Conservation (phyloP, 2,113 vertebrate species). For the Notothenia rossii region DNA sequence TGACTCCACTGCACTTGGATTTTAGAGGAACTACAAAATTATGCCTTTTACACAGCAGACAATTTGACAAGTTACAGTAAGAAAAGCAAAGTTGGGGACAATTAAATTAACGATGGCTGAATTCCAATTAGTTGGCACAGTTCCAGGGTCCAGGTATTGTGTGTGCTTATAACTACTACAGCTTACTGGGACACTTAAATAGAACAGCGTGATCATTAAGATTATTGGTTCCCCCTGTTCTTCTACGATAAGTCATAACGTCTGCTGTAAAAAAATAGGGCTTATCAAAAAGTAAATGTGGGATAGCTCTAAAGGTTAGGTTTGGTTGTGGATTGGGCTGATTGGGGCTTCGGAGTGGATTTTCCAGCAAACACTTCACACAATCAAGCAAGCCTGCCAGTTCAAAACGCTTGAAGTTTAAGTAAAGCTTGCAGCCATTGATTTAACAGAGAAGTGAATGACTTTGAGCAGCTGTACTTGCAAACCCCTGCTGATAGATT, state of each 20-base stretch:
- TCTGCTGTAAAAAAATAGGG: background rate
- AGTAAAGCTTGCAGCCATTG: slow-evolving; percentile 7
- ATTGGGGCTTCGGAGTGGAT: background rate
- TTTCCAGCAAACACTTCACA: background rate
- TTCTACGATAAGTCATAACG: background rate
- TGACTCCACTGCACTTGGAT: background rate
- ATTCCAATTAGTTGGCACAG: background rate
- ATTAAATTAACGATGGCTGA: background rate
- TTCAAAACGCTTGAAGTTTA: slow-evolving; percentile 6
- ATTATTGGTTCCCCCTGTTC: background rate
- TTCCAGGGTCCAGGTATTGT: background rate
- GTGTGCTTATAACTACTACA: background rate
- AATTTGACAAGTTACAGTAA: slow-evolving; percentile 7
- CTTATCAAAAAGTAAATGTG: background rate
- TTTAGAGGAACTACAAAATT: background rate
- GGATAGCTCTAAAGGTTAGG: background rate
- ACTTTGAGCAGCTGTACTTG: slow-evolving; percentile 29
- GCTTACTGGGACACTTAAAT: background rate
- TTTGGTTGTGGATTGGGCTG: background rate
- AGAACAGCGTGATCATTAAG: background rate
- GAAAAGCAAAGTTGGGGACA: slow-evolving; percentile 6
- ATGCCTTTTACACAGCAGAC: background rate
- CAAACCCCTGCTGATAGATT: slow-evolving; percentile 18
- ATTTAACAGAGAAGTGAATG: slow-evolving; percentile 15
- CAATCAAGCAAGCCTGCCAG: background rate